Percentiles rank a stretch among this genome's conserved stretches.
Evolutionary conservation across 2,797 vertebrate genomes (phyloP).

Genomic region (Muscicapa comitata): DNA sequence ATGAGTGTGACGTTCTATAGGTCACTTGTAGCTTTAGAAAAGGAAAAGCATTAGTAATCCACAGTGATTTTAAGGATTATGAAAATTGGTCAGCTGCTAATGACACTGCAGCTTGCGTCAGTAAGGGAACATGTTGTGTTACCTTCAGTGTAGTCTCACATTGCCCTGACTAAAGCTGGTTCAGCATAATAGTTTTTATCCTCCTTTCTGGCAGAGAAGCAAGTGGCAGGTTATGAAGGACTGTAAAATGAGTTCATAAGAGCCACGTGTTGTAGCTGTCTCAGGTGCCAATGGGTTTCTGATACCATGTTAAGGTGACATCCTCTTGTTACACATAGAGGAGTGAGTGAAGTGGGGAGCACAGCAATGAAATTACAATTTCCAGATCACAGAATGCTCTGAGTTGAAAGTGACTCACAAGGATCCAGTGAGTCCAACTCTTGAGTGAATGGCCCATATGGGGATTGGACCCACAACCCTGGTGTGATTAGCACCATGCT

Average conservation of each 20-base stretch:
- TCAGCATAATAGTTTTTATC: neutral
- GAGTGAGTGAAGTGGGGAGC: neutral
- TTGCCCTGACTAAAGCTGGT: neutral
- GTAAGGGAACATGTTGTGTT: fast-evolving
- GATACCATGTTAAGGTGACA: neutral
- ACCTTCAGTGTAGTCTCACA: neutral
- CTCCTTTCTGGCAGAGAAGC: neutral
- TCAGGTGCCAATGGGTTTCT: neutral
- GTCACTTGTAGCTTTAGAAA: neutral
- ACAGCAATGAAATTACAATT: neutral
- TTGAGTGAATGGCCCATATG: neutral
- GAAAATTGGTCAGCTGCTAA: neutral
- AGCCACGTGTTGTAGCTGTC: neutral
- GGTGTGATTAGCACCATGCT: neutral
- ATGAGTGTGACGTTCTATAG: neutral
- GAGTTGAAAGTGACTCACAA: neutral
- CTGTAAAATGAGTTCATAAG: neutral
- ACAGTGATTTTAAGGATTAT: slow-evolving; percentile 14
- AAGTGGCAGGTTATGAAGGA: neutral
- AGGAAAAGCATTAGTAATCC: slow-evolving; percentile 19
- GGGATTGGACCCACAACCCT: neutral
- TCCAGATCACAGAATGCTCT: neutral
- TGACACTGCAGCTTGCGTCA: neutral
- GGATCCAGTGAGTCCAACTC: fast-evolving
- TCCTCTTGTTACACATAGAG: fast-evolving